Evolutionary conservation across 2,797 vertebrate species (phyloP), one percentile per base, ranked within the genome.

Genomic region (Neoniphon sammara): DNA sequence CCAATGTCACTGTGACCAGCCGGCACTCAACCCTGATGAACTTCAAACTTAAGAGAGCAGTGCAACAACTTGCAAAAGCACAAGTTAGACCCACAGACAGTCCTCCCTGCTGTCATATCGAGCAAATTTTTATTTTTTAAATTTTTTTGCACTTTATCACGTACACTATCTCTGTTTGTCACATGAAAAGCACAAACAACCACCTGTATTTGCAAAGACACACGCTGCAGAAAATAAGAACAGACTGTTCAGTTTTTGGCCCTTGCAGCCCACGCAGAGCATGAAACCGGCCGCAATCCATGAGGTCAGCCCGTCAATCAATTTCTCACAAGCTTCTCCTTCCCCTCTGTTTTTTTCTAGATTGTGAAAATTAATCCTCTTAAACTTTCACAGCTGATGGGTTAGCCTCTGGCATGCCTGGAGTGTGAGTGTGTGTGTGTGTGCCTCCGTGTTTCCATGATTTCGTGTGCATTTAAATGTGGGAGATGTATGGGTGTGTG

Each of bases 311-410:
- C 47, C 47, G 66, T 54, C 67, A 70, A 47, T 73, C 52, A 36
- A 42, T 67, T 46, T 4, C 31, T n/a, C 34, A 47, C n/a, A 56
- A 17, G 64, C 25, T n/a, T 63, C 25, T 31, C n/a, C 12, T 36
- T 20, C 5, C 11, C 64, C 30, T 12, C 64, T 30, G n/a, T 27
- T 20, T 60, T 49, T 21, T 53, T 7, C 46, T 9, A 17, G 7
- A 42, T 27, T 27, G 30, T 52, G 52, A 66, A 80, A 78, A 73
- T 36, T 1, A 65, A 77, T 80, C 75, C 42, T 78, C 64, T 78
- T 70, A 46, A 64, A 75, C 31, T 61, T 63, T 12, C 50, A 78
- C 67, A 59, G 68, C 23, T 15, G 2, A 42, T 58, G 56, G 61
- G 21, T 36, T 53, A 46, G 54, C 49, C 56, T 55, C 65, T 70